Evolutionary conservation across 2,888 invertebrate species (phyloP).

Genomic region (Drosophila anceps): DNA sequence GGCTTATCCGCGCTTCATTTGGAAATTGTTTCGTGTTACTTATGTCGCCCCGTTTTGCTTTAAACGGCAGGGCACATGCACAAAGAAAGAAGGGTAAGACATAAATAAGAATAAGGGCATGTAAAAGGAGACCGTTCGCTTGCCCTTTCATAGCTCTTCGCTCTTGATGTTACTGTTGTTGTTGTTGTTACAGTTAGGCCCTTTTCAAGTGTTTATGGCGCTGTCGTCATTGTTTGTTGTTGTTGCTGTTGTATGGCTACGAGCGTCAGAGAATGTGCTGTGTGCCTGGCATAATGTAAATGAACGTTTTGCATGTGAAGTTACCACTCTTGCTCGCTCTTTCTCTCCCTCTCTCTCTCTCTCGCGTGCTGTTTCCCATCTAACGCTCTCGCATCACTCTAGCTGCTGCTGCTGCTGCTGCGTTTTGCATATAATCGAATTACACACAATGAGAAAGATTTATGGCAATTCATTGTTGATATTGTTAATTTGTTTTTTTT

Average conservation of each 20-base stretch:
- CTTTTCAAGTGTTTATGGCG: slow-evolving; percentile 70
- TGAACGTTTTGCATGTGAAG: slow-evolving; percentile 74
- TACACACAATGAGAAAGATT: slow-evolving; percentile 72
- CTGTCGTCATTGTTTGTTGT: slow-evolving; percentile 63
- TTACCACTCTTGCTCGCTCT: slow-evolving; percentile 11
- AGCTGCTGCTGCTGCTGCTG: background rate
- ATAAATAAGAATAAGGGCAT: slow-evolving; percentile 41
- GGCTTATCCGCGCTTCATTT: slow-evolving; percentile 81
- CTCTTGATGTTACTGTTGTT: slow-evolving; percentile 17
- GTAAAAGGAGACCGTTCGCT: slow-evolving; percentile 53
- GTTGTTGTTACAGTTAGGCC: slow-evolving; percentile 40
- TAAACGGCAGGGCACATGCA: slow-evolving; percentile 39
- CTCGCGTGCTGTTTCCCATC: background rate
- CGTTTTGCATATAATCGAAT: slow-evolving; percentile 64
- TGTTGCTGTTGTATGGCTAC: slow-evolving; percentile 54
- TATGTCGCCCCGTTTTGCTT: slow-evolving; percentile 61
- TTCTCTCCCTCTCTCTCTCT: background rate
- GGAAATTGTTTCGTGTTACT: slow-evolving; percentile 80
- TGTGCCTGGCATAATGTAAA: slow-evolving; percentile 59
- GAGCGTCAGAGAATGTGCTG: slow-evolving; percentile 50
- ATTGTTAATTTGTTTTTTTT: slow-evolving; percentile 44
- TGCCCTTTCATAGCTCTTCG: slow-evolving; percentile 43
- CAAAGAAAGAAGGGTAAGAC: slow-evolving; percentile 18
- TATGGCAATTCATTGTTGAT: slow-evolving; percentile 58
- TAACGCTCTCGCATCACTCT: slow-evolving; percentile 20